A percentile compares a stretch with the other conserved stretches of the same genome.
Evolutionary conservation across 2,888 invertebrate genomes (phyloP).

Genomic region (Hofmannophila pseudospretella): DNA sequence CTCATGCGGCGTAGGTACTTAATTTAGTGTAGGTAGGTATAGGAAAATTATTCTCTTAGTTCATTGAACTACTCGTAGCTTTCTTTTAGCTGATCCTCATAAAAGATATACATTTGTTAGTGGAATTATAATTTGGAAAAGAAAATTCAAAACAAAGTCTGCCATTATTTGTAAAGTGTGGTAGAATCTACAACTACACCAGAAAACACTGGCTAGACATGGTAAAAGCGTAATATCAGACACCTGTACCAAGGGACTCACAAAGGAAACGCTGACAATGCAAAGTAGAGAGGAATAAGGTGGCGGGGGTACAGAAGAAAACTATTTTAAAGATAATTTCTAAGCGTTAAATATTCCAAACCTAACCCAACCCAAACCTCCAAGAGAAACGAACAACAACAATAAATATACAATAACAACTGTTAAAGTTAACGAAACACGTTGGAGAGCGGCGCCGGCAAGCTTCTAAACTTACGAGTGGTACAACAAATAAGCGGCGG

Average conservation of each 20-base stretch:
- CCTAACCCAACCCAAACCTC: neutral
- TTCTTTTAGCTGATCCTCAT: conserved; percentile 18
- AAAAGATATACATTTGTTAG: too few relatives aligned
- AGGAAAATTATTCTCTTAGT: neutral
- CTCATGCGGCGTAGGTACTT: conserved; percentile 25
- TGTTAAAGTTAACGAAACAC: conserved; percentile 53
- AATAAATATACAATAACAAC: conserved; percentile 53
- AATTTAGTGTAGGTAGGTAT: conserved; percentile 14
- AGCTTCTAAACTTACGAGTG: conserved; percentile 49
- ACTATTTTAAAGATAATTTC: too few relatives aligned
- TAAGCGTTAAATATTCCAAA: neutral
- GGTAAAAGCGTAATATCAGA: too few relatives aligned
- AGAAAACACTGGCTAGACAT: too few relatives aligned
- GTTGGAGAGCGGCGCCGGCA: conserved; percentile 37
- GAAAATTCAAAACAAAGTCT: too few relatives aligned
- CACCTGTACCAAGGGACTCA: too few relatives aligned
- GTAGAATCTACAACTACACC: too few relatives aligned
- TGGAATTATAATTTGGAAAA: too few relatives aligned
- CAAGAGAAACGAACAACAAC: conserved; percentile 30
- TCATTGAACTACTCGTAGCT: conserved; percentile 25
- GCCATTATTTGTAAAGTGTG: too few relatives aligned
- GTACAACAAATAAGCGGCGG: conserved; percentile 38
- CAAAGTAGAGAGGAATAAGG: too few relatives aligned
- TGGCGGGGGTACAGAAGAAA: too few relatives aligned
- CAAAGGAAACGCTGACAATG: too few relatives aligned